Conservation (phyloP, 2,113 vertebrate genomes). For the Clarias gariepinus region DNA sequence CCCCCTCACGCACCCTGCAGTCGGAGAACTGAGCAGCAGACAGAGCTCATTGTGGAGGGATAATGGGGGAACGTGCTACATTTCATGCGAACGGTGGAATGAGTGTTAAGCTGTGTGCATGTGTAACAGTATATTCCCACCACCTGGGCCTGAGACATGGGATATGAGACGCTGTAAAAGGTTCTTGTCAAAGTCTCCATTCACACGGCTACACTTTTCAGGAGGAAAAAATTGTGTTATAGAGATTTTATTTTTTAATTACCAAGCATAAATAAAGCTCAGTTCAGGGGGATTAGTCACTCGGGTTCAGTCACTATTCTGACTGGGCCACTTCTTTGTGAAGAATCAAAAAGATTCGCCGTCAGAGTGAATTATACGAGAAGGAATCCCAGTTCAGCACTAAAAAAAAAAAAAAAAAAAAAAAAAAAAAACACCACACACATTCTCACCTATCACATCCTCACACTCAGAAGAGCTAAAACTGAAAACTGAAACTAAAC, state of each 20-base stretch:
- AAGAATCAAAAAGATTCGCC: slow-evolving; percentile 5
- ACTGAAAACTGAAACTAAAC: slow-evolving; percentile 35
- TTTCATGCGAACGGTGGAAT: slow-evolving; percentile 43
- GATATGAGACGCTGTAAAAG: slow-evolving; percentile 1
- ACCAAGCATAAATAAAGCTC: not conserved
- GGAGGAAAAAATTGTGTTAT: not conserved
- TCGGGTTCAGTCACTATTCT: not conserved
- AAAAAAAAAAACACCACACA: too few species aligned
- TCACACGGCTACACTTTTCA: not conserved
- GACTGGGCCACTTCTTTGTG: slow-evolving; percentile 25
- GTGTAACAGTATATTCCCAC: slow-evolving; percentile 36
- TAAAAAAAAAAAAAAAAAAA: too few species aligned
- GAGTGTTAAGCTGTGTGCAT: not conserved
- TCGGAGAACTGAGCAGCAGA: slow-evolving; percentile 34
- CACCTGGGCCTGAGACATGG: not conserved
- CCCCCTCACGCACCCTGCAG: slow-evolving; percentile 36
- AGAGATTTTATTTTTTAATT: not conserved
- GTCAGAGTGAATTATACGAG: slow-evolving; percentile 23
- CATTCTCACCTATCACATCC: not conserved
- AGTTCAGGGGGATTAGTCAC: slow-evolving; percentile 28
- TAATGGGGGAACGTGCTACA: slow-evolving; percentile 62
- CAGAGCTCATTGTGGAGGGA: slow-evolving; percentile 71
- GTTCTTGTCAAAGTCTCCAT: not conserved
- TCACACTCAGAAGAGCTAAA: too few species aligned
- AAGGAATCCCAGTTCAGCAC: slow-evolving; percentile 12